Base-by-base conservation (phyloP, 1,140 invertebrate genomes). In the Plutomurus gul region DNA sequence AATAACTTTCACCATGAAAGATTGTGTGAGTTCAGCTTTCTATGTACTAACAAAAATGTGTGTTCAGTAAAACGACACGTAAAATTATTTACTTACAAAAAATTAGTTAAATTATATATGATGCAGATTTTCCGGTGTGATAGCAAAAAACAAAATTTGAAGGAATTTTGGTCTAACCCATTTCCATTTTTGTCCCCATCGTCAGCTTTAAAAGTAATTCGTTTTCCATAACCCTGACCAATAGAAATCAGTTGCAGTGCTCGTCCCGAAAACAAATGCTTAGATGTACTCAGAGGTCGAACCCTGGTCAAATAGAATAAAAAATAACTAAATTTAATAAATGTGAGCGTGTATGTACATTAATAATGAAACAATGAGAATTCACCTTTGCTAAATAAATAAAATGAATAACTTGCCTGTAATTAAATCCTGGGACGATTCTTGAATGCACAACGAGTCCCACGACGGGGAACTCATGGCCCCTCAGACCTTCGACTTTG, bases 351-450 rank as follows among this genome's bases (percentile, higher is more conserved):
- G n/a, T n/a, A 30, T 46, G 5, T 73, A 49, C 3, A 20, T 46
- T 33, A 39, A 71, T 10, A 33, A 25, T 20, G 25, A 46, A 6
- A 70, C 8, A 43, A 46, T 16, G 11, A n/a, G 37, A 46, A 27
- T 8, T 46, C 7, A n/a, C 33, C 16, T 6, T 7, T 60, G 47
- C 8, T 13, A 6, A 47, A 13, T 70, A 37, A 33, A 7, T 18
- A 20, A 5, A 5, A 43, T n/a, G n/a, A 49, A 49, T 33, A n/a
- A 40, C 33, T 30, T 51, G 82, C 82, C 81, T 82, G 87, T 94
- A 94, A 85, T 89, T 88, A 88, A 93, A 94, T 40, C 93, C 92
- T 75, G 92, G 90, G 60, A 91, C 87, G 73, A 94, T 91, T 73
- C 90, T 87, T 39, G 89, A 88, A 86, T 94, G 92, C 60, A 93